Percentiles rank a stretch among this genome's conserved stretches.
These are phyloP conservation scores for Sylvilagus bachmani DNA, from an alignment of 2,113 vertebrate species.

Conservation along the genomic window DNA sequence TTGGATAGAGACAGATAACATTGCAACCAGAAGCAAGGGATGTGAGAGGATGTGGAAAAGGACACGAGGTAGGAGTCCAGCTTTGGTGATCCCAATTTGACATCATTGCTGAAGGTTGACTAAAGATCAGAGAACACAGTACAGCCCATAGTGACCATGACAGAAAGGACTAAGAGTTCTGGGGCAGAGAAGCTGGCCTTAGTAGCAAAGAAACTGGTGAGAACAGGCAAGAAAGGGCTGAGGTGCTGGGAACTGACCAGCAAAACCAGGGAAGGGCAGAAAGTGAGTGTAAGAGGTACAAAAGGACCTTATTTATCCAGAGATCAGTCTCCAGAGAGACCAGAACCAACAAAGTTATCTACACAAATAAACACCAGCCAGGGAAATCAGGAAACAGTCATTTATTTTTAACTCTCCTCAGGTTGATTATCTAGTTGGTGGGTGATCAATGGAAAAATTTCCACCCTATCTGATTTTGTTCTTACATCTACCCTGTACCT, in stretches of 20 bases:
- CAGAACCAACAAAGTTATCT: constrained; percentile 40
- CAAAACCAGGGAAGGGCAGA: background rate
- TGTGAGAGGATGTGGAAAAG: background rate
- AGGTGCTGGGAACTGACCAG: background rate
- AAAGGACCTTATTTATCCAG: background rate
- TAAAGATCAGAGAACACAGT: background rate
- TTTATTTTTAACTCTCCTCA: constrained; percentile 6
- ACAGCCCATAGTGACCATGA: background rate
- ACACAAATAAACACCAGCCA: constrained; percentile 52
- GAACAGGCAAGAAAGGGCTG: background rate
- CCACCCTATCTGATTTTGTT: background rate
- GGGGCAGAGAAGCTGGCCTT: background rate
- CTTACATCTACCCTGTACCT: background rate
- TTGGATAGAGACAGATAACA: background rate
- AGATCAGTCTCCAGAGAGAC: constrained; percentile 28
- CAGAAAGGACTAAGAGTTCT: background rate
- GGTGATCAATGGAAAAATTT: background rate
- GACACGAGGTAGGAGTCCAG: background rate
- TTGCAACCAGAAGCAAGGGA: background rate
- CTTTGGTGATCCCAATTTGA: background rate
- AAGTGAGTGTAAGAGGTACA: background rate
- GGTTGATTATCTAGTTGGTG: background rate
- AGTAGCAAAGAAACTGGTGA: background rate
- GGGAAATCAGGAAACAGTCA: background rate
- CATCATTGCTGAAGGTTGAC: background rate